Base-by-base conservation (phyloP, 2,888 invertebrate species). In the Myopa tessellatipennis region DNA sequence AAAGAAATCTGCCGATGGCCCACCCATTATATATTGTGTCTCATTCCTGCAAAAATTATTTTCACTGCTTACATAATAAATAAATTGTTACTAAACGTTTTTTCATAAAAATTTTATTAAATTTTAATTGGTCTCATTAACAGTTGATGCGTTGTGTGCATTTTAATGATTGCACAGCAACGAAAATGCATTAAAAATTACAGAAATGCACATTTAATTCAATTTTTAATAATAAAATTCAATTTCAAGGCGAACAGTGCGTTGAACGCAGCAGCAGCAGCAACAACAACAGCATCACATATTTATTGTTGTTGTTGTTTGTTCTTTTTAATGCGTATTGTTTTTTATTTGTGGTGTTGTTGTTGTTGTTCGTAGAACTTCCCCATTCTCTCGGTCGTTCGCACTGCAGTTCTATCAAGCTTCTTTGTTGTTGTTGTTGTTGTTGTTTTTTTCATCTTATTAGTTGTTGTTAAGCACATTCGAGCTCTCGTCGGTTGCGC, bases 181-280 rank as follows among this genome's bases (percentile, higher is more conserved):
- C 69, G 40, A 50, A 69, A 18, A 69, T n/a, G 34, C 69, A 50
- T 45, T 45, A 45, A 45, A 45, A 45, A 45, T 45, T 45, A 45
- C 6, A 45, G 45, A 26, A 45, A 26, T 52, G 69, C 12, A 1
- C 26, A 52, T 26, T 70, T 34, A 65, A 65, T 65, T 65, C 36
- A 34, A 38, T 36, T 65, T 65, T 65, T 16, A 65, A 65, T 36
- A 65, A 65, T 65, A 65, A 65, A 65, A 65, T 70, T 70, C 70
- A 70, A 70, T 70, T 70, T 70, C 70, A 70, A 70, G 70, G 70
- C 70, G 55, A 70, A 34, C 26, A 70, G 70, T 70, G 70, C 70
- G 70, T 70, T 70, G 70, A 55, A 55, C 70, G 70, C 36, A 36
- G 40, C 67, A 7, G 18, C 26, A 26, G 26, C 26, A 26, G 26